Conservation (phyloP, 2,113 vertebrate genomes). For the Amazona guildingii region DNA sequence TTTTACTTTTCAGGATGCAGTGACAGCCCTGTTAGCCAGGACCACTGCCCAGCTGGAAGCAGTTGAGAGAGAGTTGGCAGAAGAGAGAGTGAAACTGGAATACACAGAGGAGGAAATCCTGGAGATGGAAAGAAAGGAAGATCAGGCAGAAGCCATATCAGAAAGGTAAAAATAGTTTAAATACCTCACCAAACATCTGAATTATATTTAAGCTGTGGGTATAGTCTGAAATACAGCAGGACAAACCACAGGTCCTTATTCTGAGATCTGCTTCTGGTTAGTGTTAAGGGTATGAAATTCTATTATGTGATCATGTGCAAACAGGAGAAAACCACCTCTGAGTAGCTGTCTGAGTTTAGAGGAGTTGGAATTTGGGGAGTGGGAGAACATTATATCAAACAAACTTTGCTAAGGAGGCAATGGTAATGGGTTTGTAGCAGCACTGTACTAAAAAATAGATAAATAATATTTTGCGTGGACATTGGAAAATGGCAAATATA, state of each 20-base stretch:
- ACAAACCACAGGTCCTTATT: neutral
- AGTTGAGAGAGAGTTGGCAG: slow-evolving; percentile 82
- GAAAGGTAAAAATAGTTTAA: slow-evolving; percentile 80
- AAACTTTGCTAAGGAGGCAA: neutral
- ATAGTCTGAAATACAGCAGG: neutral
- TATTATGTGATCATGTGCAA: neutral
- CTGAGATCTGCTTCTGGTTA: neutral
- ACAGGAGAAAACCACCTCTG: neutral
- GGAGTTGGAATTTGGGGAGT: neutral
- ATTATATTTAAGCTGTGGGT: neutral
- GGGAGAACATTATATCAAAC: neutral
- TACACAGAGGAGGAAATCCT: slow-evolving; percentile 82
- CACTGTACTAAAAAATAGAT: neutral
- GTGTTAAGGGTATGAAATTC: neutral
- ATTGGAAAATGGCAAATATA: neutral
- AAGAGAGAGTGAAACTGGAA: slow-evolving; percentile 80
- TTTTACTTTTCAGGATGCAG: slow-evolving; percentile 78
- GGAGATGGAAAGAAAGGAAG: slow-evolving; percentile 84
- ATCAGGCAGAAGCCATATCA: slow-evolving; percentile 82
- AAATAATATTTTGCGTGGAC: neutral
- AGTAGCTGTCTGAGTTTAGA: neutral
- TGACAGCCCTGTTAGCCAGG: slow-evolving; percentile 79
- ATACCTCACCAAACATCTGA: neutral
- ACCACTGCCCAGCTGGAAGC: slow-evolving; percentile 83
- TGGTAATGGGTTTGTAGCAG: neutral